phyloP scores from a whole-genome alignment of 1,140 invertebrate genomes.

The Drosophila serrata region DNA sequence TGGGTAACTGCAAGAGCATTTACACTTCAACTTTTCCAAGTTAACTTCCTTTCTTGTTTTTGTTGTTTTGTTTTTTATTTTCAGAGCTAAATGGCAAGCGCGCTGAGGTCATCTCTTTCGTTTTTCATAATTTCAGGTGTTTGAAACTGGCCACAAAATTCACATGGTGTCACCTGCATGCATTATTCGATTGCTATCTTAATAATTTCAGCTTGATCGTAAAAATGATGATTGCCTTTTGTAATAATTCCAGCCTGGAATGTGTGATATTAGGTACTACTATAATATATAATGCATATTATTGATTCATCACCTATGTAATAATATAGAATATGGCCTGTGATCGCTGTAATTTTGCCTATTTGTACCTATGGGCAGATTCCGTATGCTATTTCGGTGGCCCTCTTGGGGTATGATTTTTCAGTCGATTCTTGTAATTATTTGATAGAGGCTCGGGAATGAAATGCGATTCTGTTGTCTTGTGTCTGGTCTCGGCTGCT shows the following conservation, averaged over 20 bases:
- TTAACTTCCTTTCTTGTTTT: too few relatives aligned
- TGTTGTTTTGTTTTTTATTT: constrained; percentile 9
- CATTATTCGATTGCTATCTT: constrained; percentile 13
- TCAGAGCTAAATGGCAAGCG: constrained; percentile 56
- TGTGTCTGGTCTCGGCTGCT: constrained; percentile 3
- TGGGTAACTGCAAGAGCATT: too few relatives aligned
- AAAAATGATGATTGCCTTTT: not conserved
- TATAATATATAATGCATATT: constrained; percentile 12
- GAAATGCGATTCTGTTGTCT: constrained; percentile 50
- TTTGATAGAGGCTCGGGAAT: constrained; percentile 42
- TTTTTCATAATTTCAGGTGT: constrained; percentile 35
- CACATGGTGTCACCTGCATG: constrained; percentile 9
- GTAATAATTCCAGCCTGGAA: not conserved
- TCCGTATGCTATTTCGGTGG: constrained; percentile 6
- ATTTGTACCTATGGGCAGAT: constrained; percentile 20
- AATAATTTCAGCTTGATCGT: not conserved
- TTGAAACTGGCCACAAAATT: not conserved
- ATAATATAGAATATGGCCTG: constrained; percentile 5
- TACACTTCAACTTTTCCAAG: too few relatives aligned
- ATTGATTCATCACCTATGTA: constrained; percentile 17
- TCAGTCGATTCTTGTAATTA: constrained; percentile 48
- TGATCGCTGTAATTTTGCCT: constrained; percentile 10
- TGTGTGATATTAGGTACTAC: constrained; percentile 14
- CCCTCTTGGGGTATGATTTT: constrained; percentile 50
- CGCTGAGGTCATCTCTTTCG: constrained; percentile 43